phyloP scores from a whole-genome alignment of 2,888 invertebrate species.

The Rotaria magnacalcarata region DNA sequence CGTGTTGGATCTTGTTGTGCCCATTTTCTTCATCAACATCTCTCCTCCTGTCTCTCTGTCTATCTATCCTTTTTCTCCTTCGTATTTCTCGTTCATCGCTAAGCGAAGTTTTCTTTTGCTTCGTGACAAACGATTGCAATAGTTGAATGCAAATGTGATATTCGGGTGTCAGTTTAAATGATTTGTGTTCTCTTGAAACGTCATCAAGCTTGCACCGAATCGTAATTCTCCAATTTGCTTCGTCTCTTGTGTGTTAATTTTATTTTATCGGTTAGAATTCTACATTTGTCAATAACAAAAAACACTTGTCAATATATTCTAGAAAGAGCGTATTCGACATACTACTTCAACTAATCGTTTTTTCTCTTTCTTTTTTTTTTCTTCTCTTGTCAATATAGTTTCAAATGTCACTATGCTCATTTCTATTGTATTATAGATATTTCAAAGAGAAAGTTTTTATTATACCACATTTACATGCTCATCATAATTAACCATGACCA shows the following conservation, averaged over 20 bases:
- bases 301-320: background rate
- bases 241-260: constrained; percentile 13
- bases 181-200: constrained; percentile 10
- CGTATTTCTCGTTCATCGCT: background rate
- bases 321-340: background rate
- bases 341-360: background rate
- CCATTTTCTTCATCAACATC: background rate
- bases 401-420: background rate
- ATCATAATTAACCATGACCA: background rate
- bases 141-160: constrained; percentile 16
- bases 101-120: background rate
- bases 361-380: background rate
- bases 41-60: background rate
- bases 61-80: background rate
- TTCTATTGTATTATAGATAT: background rate
- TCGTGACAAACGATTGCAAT: background rate
- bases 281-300: background rate
- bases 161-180: constrained; percentile 21
- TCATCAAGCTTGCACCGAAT: background rate
- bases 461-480: background rate
- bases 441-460: background rate
- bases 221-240: background rate
- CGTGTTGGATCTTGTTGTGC: background rate
- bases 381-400: background rate
- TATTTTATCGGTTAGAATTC: background rate